Conservation (phyloP, 2,888 invertebrate species). For the Xylota segnis region DNA sequence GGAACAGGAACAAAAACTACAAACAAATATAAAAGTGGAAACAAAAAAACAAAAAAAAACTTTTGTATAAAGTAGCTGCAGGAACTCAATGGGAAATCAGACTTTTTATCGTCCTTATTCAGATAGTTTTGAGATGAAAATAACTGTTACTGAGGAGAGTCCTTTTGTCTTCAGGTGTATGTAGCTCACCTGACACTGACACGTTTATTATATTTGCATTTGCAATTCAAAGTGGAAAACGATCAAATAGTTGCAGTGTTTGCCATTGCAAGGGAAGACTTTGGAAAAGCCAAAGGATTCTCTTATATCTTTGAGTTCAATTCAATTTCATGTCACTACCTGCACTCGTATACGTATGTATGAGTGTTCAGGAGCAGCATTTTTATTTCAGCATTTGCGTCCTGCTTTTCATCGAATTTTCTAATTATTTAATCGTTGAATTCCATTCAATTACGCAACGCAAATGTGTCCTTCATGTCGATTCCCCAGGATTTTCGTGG, state of each 20-base stretch:
- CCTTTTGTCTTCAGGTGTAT: neutral
- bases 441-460: constrained; percentile 7
- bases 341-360: too few species aligned
- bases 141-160: constrained; percentile 9
- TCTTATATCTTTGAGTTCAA: neutral
- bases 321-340: neutral
- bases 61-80: constrained; percentile 5
- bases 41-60: constrained; percentile 15
- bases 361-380: too few species aligned
- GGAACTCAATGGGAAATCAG: constrained; percentile 16
- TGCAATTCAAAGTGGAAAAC: neutral
- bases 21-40: too few species aligned
- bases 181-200: neutral
- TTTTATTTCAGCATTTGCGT: neutral
- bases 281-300: neutral
- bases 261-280: neutral
- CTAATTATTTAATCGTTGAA: constrained; percentile 21
- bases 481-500: constrained; percentile 15
- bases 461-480: neutral
- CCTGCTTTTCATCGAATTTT: neutral
- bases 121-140: neutral
- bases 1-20: too few species aligned
- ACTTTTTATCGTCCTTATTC: neutral
- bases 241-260: neutral
- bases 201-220: neutral